Evolutionary conservation across 2,113 vertebrate genomes (phyloP).

Genomic region (Acinonyx jubatus): DNA sequence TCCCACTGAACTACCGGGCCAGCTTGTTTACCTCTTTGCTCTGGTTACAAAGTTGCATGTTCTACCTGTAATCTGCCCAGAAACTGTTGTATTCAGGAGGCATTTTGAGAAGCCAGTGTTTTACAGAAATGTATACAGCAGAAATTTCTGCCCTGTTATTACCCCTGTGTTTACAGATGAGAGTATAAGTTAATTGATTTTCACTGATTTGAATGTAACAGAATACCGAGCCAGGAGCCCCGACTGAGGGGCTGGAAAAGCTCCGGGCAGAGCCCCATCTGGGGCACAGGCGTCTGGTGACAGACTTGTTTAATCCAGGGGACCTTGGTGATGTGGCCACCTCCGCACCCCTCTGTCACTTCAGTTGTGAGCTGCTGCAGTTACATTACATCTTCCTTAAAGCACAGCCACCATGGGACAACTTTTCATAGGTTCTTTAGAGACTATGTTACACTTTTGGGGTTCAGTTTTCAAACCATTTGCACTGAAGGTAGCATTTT

Average conservation of each 20-base stretch:
- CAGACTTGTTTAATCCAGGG: not conserved
- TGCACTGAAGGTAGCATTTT: not conserved
- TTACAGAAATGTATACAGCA: not conserved
- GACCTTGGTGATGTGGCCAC: not conserved
- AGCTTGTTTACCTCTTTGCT: too few species aligned
- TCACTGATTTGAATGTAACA: not conserved
- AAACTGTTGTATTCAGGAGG: not conserved
- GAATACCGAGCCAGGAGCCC: not conserved
- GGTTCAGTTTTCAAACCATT: not conserved
- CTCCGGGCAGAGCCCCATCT: too few species aligned
- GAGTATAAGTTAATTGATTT: not conserved
- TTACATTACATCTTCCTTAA: not conserved
- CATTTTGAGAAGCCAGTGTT: not conserved
- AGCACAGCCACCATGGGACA: fast-evolving
- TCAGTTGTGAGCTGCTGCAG: not conserved
- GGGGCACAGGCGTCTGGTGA: not conserved
- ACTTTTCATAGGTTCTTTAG: not conserved
- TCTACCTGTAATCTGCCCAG: too few species aligned
- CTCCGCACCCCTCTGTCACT: not conserved
- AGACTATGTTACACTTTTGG: not conserved
- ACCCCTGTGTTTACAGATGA: not conserved
- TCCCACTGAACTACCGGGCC: not conserved
- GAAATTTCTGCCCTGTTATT: not conserved
- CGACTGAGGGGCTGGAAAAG: too few species aligned
- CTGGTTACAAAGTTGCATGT: not conserved